phyloP scores from a whole-genome alignment of 2,888 invertebrate species.

The Tetropium fuscum region DNA sequence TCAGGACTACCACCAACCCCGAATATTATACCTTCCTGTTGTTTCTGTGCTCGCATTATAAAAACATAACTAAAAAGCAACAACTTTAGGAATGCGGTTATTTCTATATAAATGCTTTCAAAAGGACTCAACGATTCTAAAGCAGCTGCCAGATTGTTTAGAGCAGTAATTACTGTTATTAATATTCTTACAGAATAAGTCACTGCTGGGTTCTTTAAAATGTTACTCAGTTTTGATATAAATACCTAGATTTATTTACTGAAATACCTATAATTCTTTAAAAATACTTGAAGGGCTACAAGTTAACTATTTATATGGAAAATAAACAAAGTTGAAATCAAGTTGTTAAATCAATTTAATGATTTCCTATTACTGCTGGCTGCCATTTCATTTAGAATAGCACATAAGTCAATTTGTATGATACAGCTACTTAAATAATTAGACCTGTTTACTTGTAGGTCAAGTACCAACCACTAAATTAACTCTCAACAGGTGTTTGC shows the following conservation, averaged over 20 bases:
- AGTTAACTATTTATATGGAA: too few relatives aligned
- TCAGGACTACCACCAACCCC: constrained; percentile 41
- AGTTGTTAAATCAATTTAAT: too few relatives aligned
- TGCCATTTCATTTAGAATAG: too few relatives aligned
- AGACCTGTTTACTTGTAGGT: constrained; percentile 9
- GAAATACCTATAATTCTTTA: not conserved
- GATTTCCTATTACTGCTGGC: too few relatives aligned
- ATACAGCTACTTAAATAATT: too few relatives aligned
- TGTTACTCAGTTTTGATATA: not conserved
- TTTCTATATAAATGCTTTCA: constrained; percentile 11
- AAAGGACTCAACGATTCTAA: constrained; percentile 23
- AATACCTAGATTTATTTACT: not conserved
- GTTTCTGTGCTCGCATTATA: constrained; percentile 35
- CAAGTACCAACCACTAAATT: constrained; percentile 9
- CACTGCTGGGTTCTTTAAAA: constrained; percentile 19
- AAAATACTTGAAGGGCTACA: too few relatives aligned
- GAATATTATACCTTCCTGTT: constrained; percentile 58
- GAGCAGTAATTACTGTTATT: not conserved
- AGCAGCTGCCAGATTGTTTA: constrained; percentile 25
- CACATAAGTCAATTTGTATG: too few relatives aligned
- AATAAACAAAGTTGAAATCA: too few relatives aligned
- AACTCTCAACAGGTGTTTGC: constrained; percentile 5
- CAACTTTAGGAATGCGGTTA: constrained; percentile 30
- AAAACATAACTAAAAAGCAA: constrained; percentile 25
- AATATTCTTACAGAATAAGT: not conserved